Base-by-base conservation (phyloP, 2,888 invertebrate genomes). In the Gortyna flavago region DNA sequence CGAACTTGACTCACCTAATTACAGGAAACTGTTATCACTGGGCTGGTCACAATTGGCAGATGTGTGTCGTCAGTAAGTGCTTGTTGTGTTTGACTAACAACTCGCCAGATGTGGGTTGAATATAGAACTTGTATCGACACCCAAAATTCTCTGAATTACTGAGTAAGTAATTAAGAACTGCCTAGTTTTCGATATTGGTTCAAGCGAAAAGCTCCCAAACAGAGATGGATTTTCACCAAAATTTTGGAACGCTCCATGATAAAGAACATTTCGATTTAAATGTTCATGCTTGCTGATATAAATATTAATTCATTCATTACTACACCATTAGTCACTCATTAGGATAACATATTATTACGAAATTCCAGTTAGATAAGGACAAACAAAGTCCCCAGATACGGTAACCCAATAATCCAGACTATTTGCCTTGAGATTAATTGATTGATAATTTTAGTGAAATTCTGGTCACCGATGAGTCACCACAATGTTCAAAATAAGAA, bases 1-100 rank as follows among this genome's bases (percentile, higher is more conserved):
- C 70, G 78, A 88, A 87, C 85, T 88, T 87, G 86, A 88, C 86
- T 88, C 87, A 87, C 54, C 77, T 80, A 75, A 79, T 64, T 87
- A 88, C 75, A 38, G 71, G 32, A 78, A 87, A 87, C 4, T 69
- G 78, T 85, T 88, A 88, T 87, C 86, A 77, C 64, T 61, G 59
- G 38, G 44, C 38, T 61, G 21, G 65, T 68, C 75, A 67, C 64
- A 72, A 70, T 77, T 84, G 72, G 65, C 88, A 72, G 79, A 88
- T 88, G 72, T 79, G 38, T 65, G 51, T 72, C n/a, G 25, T 72
- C 61, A 59, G 35, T 48, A 25, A 62, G 32, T 38, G 38, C 62
- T 72, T 75, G 65, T 75, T 86, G 16, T 64, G 11, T 71, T 68
- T n/a, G 21, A 62, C 3, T 65, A 64, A 29, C n/a, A 61, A 62